Evolutionary conservation across 2,113 vertebrate species (phyloP).

Genomic region (Bos indicus): DNA sequence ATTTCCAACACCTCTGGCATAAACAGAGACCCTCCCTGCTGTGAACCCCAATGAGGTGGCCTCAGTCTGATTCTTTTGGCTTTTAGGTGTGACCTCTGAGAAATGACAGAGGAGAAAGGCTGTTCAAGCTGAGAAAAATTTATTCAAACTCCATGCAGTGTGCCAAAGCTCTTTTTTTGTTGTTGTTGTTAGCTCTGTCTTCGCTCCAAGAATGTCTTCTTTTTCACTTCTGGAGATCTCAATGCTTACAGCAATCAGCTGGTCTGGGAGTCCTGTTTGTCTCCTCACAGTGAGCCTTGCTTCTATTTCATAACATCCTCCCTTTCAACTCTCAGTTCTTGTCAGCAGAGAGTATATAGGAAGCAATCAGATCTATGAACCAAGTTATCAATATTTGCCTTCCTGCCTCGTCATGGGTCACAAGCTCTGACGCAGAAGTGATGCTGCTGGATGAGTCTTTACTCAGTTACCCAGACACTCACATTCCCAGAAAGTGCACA

Average conservation of each 20-base stretch:
- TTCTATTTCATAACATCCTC: background rate
- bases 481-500: background rate
- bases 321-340: background rate
- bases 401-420: constrained; percentile 24
- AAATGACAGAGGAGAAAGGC: background rate
- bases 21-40: background rate
- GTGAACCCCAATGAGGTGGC: background rate
- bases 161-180: background rate
- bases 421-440: constrained; percentile 40
- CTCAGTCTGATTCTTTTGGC: background rate
- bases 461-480: background rate
- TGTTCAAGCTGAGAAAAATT: background rate
- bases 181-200: background rate
- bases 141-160: background rate
- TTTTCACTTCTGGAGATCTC: background rate
- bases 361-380: background rate
- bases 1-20: constrained; percentile 1
- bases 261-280: background rate
- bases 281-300: background rate
- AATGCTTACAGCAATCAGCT: background rate
- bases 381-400: constrained; percentile 49
- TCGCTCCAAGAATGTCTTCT: background rate
- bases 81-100: constrained; percentile 25
- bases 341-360: background rate
- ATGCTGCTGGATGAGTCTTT: background rate